Evolutionary conservation across 2,113 vertebrate species (phyloP).

Genomic region (Fulmarus glacialis): DNA sequence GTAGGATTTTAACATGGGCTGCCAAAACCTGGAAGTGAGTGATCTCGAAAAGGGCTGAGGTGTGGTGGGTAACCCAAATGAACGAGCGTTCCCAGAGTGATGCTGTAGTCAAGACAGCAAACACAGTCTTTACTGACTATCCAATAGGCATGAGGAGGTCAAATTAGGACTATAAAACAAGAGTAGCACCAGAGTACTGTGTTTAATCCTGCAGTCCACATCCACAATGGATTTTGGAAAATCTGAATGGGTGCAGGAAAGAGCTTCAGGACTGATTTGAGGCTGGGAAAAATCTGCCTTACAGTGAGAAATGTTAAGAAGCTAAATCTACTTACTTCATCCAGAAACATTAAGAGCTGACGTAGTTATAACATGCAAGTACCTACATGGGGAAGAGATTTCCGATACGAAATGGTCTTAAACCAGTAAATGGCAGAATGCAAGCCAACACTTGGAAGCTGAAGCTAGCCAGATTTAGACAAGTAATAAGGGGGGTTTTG

Average conservation of each 20-base stretch:
- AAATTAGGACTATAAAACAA: background rate
- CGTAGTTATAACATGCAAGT: background rate
- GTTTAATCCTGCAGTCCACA: background rate
- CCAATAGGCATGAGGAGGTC: background rate
- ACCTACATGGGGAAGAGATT: conserved; percentile 3
- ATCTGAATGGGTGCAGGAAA: background rate
- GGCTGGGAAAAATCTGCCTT: background rate
- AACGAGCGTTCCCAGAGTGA: background rate
- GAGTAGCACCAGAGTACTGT: background rate
- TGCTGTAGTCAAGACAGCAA: background rate
- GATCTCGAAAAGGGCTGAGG: background rate
- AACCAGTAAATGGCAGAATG: background rate
- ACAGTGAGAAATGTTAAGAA: background rate
- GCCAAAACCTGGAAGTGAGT: background rate
- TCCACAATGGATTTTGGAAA: background rate
- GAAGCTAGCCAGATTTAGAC: background rate
- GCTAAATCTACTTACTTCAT: background rate
- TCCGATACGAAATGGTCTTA: background rate
- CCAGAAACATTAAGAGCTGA: conserved; percentile 2
- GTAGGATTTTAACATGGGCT: background rate
- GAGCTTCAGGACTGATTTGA: background rate
- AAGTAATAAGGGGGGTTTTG: background rate
- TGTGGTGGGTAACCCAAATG: background rate
- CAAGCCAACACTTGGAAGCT: background rate
- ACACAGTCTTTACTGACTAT: background rate